A percentile compares a stretch with the other conserved stretches of the same genome.
Conservation (phyloP, 2,888 invertebrate genomes). For the Amphipyra tragopoginis region DNA sequence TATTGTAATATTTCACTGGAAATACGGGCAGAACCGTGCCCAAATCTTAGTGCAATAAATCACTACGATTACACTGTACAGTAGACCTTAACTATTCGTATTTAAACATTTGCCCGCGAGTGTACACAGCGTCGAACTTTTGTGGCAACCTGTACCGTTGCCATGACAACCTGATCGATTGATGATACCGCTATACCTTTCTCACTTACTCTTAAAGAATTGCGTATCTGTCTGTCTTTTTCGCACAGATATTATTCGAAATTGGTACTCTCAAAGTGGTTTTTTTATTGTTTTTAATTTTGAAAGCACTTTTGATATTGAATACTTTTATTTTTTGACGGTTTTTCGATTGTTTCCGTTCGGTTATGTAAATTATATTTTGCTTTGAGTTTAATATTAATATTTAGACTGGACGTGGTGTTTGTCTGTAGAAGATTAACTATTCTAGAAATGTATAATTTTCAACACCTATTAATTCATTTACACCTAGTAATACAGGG, state of each 20-base stretch:
- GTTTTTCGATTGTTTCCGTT: neutral
- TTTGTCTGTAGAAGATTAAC: no score
- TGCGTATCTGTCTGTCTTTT: constrained; percentile 46
- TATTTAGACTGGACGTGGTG: neutral
- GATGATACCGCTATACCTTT: constrained; percentile 63
- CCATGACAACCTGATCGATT: constrained; percentile 83
- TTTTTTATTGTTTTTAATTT: constrained; percentile 57
- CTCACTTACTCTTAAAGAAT: constrained; percentile 50
- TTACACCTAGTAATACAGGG: no score
- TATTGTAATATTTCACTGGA: constrained; percentile 34
- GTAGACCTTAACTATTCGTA: constrained; percentile 3
- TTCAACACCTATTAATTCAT: no score
- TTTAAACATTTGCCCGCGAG: constrained; percentile 20
- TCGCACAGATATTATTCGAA: constrained; percentile 61
- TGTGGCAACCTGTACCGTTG: constrained; percentile 61
- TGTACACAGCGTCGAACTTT: constrained; percentile 41
- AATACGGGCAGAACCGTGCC: constrained; percentile 25
- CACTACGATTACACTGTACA: constrained; percentile 35
- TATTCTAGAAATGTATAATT: no score
- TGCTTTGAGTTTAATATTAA: neutral
- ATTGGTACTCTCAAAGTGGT: constrained; percentile 43
- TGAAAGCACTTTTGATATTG: constrained; percentile 16
- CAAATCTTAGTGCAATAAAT: constrained; percentile 38
- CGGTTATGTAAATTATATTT: neutral
- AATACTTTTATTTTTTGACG: constrained; percentile 2